Evolutionary conservation across 2,888 invertebrate genomes (phyloP).

Genomic region (Aporophyla lueneburgensis): DNA sequence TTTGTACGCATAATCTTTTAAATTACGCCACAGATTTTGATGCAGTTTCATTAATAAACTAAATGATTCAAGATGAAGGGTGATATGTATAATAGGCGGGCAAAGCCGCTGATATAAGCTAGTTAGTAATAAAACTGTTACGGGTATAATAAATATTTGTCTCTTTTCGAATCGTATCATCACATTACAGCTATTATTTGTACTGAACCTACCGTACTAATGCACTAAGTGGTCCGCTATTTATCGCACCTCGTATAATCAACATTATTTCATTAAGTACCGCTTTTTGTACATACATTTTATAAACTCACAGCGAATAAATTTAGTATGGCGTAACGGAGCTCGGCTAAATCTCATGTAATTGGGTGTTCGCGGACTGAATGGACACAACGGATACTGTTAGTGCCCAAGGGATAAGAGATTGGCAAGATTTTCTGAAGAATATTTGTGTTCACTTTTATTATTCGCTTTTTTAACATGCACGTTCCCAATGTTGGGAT

Average conservation of each 20-base stretch:
- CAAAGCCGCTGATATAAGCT: too few species aligned
- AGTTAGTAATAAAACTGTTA: too few species aligned
- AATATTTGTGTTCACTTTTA: too few species aligned
- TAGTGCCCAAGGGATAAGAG: constrained; percentile 36
- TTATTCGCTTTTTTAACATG: too few species aligned
- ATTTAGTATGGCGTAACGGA: constrained; percentile 69
- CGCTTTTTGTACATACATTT: constrained; percentile 26
- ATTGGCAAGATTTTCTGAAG: constrained; percentile 1
- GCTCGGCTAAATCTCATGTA: constrained; percentile 64
- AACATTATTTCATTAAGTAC: constrained; percentile 58
- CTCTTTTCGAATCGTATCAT: too few species aligned
- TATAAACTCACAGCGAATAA: constrained; percentile 62
- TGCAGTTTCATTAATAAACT: too few species aligned
- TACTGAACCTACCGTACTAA: not conserved
- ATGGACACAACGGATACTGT: constrained; percentile 60
- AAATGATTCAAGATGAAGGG: too few species aligned
- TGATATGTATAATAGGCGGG: too few species aligned
- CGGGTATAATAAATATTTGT: too few species aligned
- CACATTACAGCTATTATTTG: not conserved
- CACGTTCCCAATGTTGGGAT: too few species aligned
- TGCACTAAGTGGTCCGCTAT: not conserved
- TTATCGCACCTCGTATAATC: constrained; percentile 30
- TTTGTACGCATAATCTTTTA: too few species aligned
- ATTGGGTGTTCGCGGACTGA: constrained; percentile 64
- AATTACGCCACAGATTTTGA: too few species aligned